phyloP scores from a whole-genome alignment of 2,888 invertebrate genomes.

The Drosophila borborema region DNA sequence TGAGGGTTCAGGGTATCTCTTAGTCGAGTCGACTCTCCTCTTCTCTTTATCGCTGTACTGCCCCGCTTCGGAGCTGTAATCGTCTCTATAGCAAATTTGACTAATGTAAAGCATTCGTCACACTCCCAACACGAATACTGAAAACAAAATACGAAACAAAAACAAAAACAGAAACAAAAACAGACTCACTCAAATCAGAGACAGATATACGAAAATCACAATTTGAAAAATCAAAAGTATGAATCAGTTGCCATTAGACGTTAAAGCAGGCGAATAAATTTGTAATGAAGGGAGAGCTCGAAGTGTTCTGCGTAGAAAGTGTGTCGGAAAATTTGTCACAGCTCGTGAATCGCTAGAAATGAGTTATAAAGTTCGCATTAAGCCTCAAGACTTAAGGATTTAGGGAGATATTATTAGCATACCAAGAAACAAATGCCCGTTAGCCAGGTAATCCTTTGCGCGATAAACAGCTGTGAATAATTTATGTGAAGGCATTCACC shows the following conservation, averaged over 20 bases:
- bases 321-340: slow-evolving; percentile 15
- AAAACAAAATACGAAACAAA: background rate
- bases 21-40: background rate
- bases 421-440: slow-evolving; percentile 9
- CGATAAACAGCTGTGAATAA: slow-evolving; percentile 46
- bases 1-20: too few relatives aligned
- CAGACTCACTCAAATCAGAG: slow-evolving; percentile 2
- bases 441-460: slow-evolving; percentile 38
- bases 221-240: slow-evolving; percentile 71
- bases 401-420: slow-evolving; percentile 44
- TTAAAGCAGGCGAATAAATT: slow-evolving; percentile 21
- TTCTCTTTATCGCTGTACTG: background rate
- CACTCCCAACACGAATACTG: slow-evolving; percentile 31
- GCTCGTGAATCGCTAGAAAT: slow-evolving; percentile 54
- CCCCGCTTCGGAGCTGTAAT: slow-evolving; percentile 41
- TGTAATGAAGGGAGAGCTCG: background rate
- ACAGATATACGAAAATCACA: slow-evolving; percentile 54
- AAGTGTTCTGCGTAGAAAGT: background rate
- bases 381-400: slow-evolving; percentile 63
- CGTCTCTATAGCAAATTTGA: slow-evolving; percentile 67
- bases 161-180: background rate
- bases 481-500: slow-evolving; percentile 16
- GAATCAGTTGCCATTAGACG: slow-evolving; percentile 68
- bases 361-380: slow-evolving; percentile 70
- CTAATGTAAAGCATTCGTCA: slow-evolving; percentile 72